Conservation (phyloP, 2,113 vertebrate species). For the Apteryx mantelli region DNA sequence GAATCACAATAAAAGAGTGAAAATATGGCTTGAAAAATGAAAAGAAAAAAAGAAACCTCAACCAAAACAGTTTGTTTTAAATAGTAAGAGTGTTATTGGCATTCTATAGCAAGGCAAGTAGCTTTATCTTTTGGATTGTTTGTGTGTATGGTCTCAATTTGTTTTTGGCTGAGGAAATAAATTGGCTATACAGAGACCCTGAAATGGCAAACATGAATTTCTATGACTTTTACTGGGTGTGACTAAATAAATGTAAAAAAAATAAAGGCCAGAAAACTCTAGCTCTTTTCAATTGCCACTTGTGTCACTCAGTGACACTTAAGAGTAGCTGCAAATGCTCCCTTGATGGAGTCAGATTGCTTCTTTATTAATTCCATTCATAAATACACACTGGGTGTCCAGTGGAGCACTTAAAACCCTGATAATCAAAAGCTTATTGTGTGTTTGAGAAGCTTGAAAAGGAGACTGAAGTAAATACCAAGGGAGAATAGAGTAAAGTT, state of each 20-base stretch:
- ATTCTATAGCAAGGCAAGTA: background rate
- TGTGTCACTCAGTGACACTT: slow-evolving; percentile 31
- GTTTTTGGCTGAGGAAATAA: background rate
- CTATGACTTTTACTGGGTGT: slow-evolving; percentile 42
- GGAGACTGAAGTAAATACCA: slow-evolving; percentile 75
- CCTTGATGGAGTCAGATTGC: slow-evolving; percentile 76
- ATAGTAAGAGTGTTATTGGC: background rate
- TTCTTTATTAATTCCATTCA: slow-evolving; percentile 85
- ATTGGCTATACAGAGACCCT: background rate
- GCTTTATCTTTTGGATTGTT: background rate
- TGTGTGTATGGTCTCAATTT: background rate
- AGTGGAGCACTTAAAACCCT: slow-evolving; percentile 71
- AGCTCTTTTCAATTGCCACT: slow-evolving; percentile 50
- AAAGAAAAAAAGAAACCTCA: background rate
- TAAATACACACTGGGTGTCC: slow-evolving; percentile 78
- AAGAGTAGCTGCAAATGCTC: slow-evolving; percentile 66
- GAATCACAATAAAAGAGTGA: background rate
- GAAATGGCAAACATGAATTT: slow-evolving; percentile 15
- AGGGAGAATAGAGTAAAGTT: slow-evolving; percentile 75
- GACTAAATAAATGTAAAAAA: slow-evolving; percentile 61
- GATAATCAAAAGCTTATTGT: slow-evolving; percentile 85
- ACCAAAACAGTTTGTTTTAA: background rate
- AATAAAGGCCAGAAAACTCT: slow-evolving; percentile 24
- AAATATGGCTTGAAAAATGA: background rate
- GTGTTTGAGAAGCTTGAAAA: slow-evolving; percentile 76